Evolutionary conservation across 2,888 invertebrate genomes (phyloP).

Genomic region (Tromatobia lineatoria): DNA sequence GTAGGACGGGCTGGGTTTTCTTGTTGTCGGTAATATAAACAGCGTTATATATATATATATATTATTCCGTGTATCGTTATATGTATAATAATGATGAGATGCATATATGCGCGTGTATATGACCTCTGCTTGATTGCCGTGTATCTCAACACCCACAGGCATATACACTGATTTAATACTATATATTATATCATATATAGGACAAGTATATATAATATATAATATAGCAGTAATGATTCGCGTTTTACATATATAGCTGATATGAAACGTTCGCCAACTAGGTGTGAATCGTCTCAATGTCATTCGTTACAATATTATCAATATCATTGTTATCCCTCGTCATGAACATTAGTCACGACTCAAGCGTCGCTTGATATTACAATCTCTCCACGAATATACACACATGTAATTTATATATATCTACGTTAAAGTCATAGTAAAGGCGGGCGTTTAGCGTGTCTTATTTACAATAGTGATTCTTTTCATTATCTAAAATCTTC

Average conservation of each 20-base stretch:
- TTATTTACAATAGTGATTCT: conserved; percentile 78
- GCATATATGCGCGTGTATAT: conserved; percentile 54
- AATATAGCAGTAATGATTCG: conserved; percentile 68
- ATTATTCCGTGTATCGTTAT: conserved; percentile 47
- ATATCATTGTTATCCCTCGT: conserved; percentile 31
- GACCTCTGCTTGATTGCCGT: conserved; percentile 25
- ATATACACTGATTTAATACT: conserved; percentile 54
- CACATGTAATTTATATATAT: conserved; percentile 58
- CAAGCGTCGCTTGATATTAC: conserved; percentile 59
- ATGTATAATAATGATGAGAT: conserved; percentile 41
- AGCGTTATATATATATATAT: conserved; percentile 49
- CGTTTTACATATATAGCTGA: conserved; percentile 68
- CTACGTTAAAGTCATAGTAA: conserved; percentile 72
- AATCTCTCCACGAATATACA: conserved; percentile 62
- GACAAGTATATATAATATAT: conserved; percentile 66
- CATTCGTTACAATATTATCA: conserved; percentile 42
- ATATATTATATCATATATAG: conserved; percentile 66
- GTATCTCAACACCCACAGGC: conserved; percentile 47
- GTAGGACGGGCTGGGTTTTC: neutral
- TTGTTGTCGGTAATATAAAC: conserved; percentile 43
- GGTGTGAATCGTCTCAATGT: conserved; percentile 50
- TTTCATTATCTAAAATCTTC: conserved; percentile 60
- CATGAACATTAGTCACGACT: conserved; percentile 51
- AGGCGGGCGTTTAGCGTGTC: conserved; percentile 77
- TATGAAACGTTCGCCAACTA: conserved; percentile 52